phyloP scores from a whole-genome alignment of 2,888 invertebrate species.

The Scrobipalpa costella region DNA sequence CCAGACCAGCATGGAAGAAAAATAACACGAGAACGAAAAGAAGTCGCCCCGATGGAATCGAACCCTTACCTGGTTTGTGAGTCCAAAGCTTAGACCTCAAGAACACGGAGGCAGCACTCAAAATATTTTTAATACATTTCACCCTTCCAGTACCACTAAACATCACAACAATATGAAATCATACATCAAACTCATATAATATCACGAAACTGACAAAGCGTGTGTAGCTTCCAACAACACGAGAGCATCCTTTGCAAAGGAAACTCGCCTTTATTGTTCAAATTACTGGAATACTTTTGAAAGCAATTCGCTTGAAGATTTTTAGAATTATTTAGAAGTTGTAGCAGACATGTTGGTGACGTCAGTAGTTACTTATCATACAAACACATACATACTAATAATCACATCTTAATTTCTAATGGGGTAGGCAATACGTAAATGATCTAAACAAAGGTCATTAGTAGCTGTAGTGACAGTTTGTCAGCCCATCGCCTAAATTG shows the following conservation, averaged over 20 bases:
- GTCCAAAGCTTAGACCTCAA: too few species aligned
- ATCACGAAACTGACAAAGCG: slow-evolving; percentile 59
- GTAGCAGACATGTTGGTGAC: not conserved
- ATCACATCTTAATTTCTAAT: too few species aligned
- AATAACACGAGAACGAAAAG: too few species aligned
- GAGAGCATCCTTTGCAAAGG: slow-evolving; percentile 28
- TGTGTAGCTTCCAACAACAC: slow-evolving; percentile 45
- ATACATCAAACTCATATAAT: slow-evolving; percentile 59
- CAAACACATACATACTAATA: not conserved
- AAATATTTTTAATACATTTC: too few species aligned
- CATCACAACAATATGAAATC: slow-evolving; percentile 40
- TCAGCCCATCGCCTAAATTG: too few species aligned
- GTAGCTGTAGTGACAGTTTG: too few species aligned
- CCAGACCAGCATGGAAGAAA: too few species aligned
- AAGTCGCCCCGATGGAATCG: too few species aligned
- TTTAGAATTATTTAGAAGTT: not conserved
- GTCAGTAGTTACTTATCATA: not conserved
- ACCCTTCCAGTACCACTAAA: slow-evolving; percentile 33
- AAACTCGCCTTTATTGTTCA: slow-evolving; percentile 35
- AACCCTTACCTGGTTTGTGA: too few species aligned
- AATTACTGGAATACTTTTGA: slow-evolving; percentile 32
- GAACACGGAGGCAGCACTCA: too few species aligned
- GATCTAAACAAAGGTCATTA: too few species aligned
- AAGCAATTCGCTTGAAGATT: slow-evolving; percentile 11
- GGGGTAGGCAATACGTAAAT: too few species aligned